phyloP scores from a whole-genome alignment of 2,888 invertebrate genomes.

The Cephus rjabovi region DNA sequence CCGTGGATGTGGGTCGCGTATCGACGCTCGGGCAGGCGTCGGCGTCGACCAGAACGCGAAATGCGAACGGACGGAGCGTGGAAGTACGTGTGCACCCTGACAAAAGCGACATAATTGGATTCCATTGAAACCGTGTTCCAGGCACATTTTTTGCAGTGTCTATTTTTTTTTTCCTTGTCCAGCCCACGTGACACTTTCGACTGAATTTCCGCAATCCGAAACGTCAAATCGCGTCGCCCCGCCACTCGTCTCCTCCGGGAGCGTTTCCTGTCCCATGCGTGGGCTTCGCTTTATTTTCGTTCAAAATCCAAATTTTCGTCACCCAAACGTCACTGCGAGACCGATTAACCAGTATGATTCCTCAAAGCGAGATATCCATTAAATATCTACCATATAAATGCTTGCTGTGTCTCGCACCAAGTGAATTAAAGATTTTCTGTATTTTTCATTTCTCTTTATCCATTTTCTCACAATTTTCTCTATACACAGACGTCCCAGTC shows the following conservation, averaged over 20 bases:
- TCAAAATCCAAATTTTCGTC: background rate
- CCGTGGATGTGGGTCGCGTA: too few species aligned
- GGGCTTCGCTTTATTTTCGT: background rate
- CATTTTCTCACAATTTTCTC: background rate
- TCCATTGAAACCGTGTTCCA: slow-evolving; percentile 11
- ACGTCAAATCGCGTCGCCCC: background rate
- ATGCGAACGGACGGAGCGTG: background rate
- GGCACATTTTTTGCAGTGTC: background rate
- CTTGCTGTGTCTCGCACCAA: background rate
- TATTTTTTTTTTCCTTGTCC: background rate
- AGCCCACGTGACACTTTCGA: background rate
- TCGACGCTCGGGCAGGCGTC: background rate
- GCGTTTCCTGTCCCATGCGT: background rate
- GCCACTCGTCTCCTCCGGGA: background rate
- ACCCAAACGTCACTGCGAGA: background rate
- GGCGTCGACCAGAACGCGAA: background rate
- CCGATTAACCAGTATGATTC: background rate
- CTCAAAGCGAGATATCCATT: too few species aligned
- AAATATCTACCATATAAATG: background rate
- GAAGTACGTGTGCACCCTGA: background rate
- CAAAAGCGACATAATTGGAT: slow-evolving; percentile 19
- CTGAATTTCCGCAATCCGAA: background rate
- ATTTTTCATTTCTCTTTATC: background rate
- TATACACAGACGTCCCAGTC: background rate
- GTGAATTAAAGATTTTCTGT: background rate